Conservation (phyloP, 2,113 vertebrate species). For the Mystacornis crossleyi region DNA sequence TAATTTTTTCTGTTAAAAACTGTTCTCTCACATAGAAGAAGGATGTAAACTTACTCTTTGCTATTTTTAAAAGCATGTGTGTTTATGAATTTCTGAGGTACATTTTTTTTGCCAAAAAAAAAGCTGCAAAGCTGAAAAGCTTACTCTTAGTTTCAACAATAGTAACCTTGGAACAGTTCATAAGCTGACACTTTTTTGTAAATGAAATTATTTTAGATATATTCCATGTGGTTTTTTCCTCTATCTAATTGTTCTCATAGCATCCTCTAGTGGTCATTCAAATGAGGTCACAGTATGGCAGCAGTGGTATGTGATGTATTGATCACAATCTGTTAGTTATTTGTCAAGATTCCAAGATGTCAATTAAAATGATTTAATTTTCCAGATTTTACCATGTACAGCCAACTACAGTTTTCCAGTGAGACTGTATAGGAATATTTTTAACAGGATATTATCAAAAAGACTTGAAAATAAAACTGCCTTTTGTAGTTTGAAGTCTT, state of each 20-base stretch:
- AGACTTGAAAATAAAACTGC: background rate
- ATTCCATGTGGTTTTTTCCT: background rate
- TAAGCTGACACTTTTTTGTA: background rate
- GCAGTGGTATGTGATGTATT: background rate
- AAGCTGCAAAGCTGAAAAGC: too few species aligned
- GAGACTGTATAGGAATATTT: background rate
- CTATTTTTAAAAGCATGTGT: background rate
- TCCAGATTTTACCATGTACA: background rate
- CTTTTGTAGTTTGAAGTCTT: background rate
- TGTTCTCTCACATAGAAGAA: background rate
- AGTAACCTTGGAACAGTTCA: background rate
- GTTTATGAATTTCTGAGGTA: slow-evolving; percentile 13
- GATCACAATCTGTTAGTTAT: background rate
- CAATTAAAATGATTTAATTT: background rate
- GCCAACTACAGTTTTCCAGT: background rate
- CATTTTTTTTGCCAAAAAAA: background rate
- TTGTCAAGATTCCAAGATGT: background rate
- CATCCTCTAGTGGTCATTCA: slow-evolving; percentile 68
- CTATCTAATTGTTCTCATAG: slow-evolving; percentile 37
- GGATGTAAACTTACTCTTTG: background rate
- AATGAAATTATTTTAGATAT: background rate
- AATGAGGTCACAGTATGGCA: background rate
- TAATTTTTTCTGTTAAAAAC: background rate
- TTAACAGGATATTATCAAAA: background rate
- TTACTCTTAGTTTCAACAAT: background rate